Conservation (phyloP, 2,888 invertebrate species). For the Calliphora vomitoria region DNA sequence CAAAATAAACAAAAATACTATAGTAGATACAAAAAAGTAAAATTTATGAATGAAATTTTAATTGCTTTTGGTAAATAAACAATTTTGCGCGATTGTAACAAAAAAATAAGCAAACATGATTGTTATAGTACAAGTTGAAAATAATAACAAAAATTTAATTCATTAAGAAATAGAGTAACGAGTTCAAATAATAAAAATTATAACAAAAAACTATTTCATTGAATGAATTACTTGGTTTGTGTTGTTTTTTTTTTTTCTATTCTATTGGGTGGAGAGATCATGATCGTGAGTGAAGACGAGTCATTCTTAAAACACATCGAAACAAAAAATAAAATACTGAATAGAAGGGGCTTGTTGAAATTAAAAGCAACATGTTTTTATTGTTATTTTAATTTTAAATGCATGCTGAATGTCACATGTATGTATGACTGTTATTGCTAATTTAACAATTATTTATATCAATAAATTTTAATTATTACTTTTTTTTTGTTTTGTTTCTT, state of each 20-base stretch:
- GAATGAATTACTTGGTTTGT: conserved; percentile 58
- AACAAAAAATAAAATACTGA: not conserved
- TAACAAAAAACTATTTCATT: conserved; percentile 32
- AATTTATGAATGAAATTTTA: conserved; percentile 53
- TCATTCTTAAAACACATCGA: not conserved
- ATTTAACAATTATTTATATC: conserved; percentile 47
- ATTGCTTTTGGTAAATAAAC: conserved; percentile 40
- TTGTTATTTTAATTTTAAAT: conserved; percentile 12
- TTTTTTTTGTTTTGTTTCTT: not conserved
- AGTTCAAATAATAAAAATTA: conserved; percentile 40
- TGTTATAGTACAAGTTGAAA: conserved; percentile 18
- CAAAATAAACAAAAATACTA: not conserved
- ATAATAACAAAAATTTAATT: conserved; percentile 31
- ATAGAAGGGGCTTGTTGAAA: conserved; percentile 16
- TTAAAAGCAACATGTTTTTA: conserved; percentile 19
- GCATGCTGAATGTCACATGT: conserved; percentile 24
- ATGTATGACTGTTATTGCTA: conserved; percentile 23
- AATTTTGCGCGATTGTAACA: conserved; percentile 31
- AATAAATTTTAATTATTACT: conserved; percentile 47
- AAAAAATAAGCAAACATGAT: conserved; percentile 24
- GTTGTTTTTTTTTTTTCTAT: conserved; percentile 22
- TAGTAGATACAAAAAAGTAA: not conserved
- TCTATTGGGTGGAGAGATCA: conserved; percentile 63
- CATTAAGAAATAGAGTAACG: conserved; percentile 56
- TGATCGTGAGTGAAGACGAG: conserved; percentile 47